Evolutionary conservation across 2,113 vertebrate genomes (phyloP), one percentile per base, ranked within the genome.

Genomic region (Onychostoma macrolepis): DNA sequence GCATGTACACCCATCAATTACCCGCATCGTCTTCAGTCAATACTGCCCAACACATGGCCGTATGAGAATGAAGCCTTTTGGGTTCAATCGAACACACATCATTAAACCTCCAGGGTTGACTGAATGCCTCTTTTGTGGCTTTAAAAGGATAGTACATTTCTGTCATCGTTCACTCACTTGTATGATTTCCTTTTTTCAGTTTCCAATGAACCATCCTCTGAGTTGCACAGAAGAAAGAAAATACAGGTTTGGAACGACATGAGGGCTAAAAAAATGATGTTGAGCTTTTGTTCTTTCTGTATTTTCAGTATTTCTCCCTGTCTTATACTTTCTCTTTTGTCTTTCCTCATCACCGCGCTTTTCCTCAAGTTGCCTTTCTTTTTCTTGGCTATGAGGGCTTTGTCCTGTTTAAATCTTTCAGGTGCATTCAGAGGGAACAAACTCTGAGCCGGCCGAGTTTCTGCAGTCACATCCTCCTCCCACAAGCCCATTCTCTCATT

Each of bases 301-400:
- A 12, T 30, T 28, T 74, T 53, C 79, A 71, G 12, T 13, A 43
- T 76, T 41, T 48, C 84, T 63, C 26, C 45, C 50, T 86, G 36
- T 63, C 21, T 69, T 45, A 72, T 38, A 76, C 50, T 48, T 56
- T 48, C 85, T 63, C 26, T 53, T 38, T 86, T 85, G 84, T 86
- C 84, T 53, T 71, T 67, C 43, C 45, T 77, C 26, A 7, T 26
- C 48, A 13, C 30, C 13, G 15, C 4, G 12, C 69, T 45, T n/a
- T 21, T 21, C 69, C 12, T 79, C 38, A 1, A 21, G 12, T 17
- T 65, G 17, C 30, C 13, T 36, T 33, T 69, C 24, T 30, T 48
- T 33, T 19, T 9, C 78, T 58, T 4, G 6, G 4, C 28, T 84
- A 17, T 26, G 2, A 2, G 36, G 45, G 9, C 24, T 17, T 36